Base-by-base conservation (phyloP, 2,113 vertebrate genomes). In the Sprattus sprattus region DNA sequence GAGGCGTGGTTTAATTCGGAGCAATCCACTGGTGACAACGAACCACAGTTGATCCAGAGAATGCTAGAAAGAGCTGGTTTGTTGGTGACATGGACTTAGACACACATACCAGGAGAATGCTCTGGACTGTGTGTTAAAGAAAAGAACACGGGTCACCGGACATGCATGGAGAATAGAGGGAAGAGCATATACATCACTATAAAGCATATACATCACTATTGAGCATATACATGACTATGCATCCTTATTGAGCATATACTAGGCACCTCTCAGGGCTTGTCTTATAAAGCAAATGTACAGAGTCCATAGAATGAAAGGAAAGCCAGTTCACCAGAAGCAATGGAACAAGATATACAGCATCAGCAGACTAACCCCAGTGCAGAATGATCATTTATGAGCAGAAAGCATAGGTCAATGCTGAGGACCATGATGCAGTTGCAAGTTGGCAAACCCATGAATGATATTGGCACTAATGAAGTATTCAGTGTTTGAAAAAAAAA, bases 391-490 rank as follows among this genome's bases (percentile, higher is more conserved):
- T 15, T 78, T 39, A 78, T 78, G 71, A 78, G 71, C 71, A 78
- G 71, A 39, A 11, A 67, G 39, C 39, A 1, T 1, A 16, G 28
- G 28, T 39, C 71, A 78, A 78, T 32, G 71, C 71, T 39, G 32
- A 78, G 32, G 3, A 39, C 13, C 71, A 78, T 39, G 71, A 81
- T 83, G 78, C 75, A 82, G 10, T 45, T 71, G 82, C 82, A 84
- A 81, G 75, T 57, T 22, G 16, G 39, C 75, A 83, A 82, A 52
- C 46, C n/a, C n/a, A 88, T n/a, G 84, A 85, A 85, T 82, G 44
- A 80, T 46, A 87, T 88, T 82, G 85, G 86, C 39, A 82, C 8
- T 64, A 50, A 39, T 2, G 49, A 39, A 83, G 52, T 87, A 80
- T 25, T 82, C 83, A 82, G 22, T 32, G 10, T 32, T 84, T 50